Conservation (phyloP, 2,888 invertebrate genomes). For the Synanthedon myopaeformis region DNA sequence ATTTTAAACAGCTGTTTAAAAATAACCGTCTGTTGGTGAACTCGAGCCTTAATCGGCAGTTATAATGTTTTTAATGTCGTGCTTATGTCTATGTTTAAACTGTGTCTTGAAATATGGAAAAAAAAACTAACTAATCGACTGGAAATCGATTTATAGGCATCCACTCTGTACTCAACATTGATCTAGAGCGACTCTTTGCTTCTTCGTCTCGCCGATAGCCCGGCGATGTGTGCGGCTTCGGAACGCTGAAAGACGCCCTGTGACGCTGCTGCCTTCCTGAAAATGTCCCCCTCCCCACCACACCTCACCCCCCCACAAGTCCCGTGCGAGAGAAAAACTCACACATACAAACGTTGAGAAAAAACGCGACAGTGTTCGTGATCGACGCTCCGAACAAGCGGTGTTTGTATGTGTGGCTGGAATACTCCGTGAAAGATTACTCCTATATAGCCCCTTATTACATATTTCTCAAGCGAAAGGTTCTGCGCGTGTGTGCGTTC, state of each 20-base stretch:
- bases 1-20: too few species aligned
- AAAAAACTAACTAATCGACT: background rate
- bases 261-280: constrained; percentile 64
- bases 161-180: constrained; percentile 14
- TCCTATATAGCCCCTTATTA: constrained; percentile 43
- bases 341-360: constrained; percentile 32
- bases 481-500: constrained; percentile 23
- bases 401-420: constrained; percentile 25
- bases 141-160: background rate
- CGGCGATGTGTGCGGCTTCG: constrained; percentile 63
- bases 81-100: too few species aligned
- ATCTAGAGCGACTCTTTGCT: constrained; percentile 41
- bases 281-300: constrained; percentile 50
- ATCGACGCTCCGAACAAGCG: constrained; percentile 23
- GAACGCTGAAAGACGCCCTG: constrained; percentile 67
- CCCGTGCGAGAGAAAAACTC: constrained; percentile 24
- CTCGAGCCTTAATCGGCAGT: too few species aligned
- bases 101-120: background rate
- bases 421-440: constrained; percentile 42
- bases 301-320: constrained; percentile 18
- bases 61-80: too few species aligned
- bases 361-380: constrained; percentile 39
- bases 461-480: constrained; percentile 42
- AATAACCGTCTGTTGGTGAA: too few species aligned
- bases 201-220: constrained; percentile 66